phyloP scores from a whole-genome alignment of 2,888 invertebrate genomes.

The Eupithecia subumbrata region DNA sequence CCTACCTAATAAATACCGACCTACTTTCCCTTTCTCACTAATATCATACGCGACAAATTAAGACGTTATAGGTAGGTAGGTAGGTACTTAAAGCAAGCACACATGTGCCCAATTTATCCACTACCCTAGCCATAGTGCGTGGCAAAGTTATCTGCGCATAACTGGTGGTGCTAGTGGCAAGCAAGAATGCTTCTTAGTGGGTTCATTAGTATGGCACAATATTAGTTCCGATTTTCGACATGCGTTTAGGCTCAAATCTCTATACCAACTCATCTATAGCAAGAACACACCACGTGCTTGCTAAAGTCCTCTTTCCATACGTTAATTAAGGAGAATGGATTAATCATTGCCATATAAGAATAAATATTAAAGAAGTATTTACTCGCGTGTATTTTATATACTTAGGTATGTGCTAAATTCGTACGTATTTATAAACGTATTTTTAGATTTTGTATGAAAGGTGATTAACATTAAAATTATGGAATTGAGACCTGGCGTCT shows the following conservation, averaged over 20 bases:
- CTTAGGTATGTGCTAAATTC: background rate
- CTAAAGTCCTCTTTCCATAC: conserved; percentile 45
- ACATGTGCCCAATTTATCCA: conserved; percentile 75
- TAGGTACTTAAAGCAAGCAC: conserved; percentile 51
- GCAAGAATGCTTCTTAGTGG: background rate
- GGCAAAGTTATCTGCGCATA: background rate
- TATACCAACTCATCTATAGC: conserved; percentile 9
- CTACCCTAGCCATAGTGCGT: conserved; percentile 1
- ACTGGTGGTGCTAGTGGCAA: conserved; percentile 6
- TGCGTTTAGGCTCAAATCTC: background rate
- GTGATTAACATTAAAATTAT: too few relatives aligned
- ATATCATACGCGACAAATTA: background rate
- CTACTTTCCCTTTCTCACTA: background rate
- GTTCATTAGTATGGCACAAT: background rate
- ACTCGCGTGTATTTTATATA: background rate
- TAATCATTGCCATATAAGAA: background rate
- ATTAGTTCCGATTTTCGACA: background rate
- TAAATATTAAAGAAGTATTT: background rate
- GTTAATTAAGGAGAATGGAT: conserved; percentile 47
- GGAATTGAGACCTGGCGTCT: too few relatives aligned
- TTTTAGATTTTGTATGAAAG: too few relatives aligned
- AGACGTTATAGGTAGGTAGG: background rate
- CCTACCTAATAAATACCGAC: background rate
- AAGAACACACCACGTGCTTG: conserved; percentile 27
- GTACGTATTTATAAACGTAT: too few relatives aligned